A percentile compares a stretch with the other conserved stretches of the same genome.
Evolutionary conservation across 2,888 invertebrate species (phyloP).

Genomic region (Melieria omissa): DNA sequence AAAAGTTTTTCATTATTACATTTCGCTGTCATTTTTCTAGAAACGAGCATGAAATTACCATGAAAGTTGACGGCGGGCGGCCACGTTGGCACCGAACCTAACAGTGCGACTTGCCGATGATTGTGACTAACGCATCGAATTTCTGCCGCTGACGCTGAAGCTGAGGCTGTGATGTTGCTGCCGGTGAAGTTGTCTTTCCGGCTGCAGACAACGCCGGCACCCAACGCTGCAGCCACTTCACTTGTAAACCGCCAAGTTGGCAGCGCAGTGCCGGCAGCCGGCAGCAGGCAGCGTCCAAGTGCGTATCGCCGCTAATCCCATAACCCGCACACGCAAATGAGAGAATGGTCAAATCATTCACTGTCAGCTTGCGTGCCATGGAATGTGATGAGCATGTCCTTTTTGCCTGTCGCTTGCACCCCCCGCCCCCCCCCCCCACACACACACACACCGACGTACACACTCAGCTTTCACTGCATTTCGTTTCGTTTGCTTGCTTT

Average conservation of each 20-base stretch:
- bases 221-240: neutral
- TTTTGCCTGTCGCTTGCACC: constrained; percentile 41
- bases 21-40: constrained; percentile 60
- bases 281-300: neutral
- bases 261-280: neutral
- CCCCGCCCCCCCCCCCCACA: neutral
- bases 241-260: neutral
- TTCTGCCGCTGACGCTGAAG: constrained; percentile 29
- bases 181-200: neutral
- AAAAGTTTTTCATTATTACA: constrained; percentile 64
- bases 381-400: constrained; percentile 57
- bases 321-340: constrained; percentile 55
- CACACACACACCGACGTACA: neutral
- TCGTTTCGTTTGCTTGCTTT: constrained; percentile 18
- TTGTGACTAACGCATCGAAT: constrained; percentile 21
- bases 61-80: constrained; percentile 43
- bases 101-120: no score
- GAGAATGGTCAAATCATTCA: constrained; percentile 63
- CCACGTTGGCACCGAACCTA: neutral
- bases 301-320: constrained; percentile 30
- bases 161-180: constrained; percentile 26
- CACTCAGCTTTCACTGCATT: constrained; percentile 22
- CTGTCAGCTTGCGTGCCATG: constrained; percentile 57
- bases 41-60: constrained; percentile 55
- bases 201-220: neutral